phyloP scores from a whole-genome alignment of 2,888 invertebrate genomes.

The Clivina fossor region DNA sequence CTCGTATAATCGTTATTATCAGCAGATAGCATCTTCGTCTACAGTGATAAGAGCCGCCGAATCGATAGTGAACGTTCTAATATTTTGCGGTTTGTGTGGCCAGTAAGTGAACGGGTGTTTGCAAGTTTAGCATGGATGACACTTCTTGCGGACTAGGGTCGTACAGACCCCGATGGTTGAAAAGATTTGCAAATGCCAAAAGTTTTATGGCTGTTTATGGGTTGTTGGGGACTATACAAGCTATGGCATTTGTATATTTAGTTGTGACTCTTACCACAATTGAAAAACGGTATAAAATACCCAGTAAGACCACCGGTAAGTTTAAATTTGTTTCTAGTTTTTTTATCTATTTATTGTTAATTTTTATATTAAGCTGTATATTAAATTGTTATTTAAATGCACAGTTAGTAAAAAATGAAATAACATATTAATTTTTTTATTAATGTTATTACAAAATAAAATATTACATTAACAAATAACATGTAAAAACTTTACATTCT shows the following conservation, averaged over 20 bases:
- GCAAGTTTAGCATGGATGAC: conserved; percentile 52
- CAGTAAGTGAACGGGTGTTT: conserved; percentile 47
- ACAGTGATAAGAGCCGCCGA: too few relatives aligned
- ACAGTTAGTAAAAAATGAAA: too few relatives aligned
- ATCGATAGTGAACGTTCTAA: not conserved
- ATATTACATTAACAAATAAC: too few relatives aligned
- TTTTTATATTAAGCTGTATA: too few relatives aligned
- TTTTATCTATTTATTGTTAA: too few relatives aligned
- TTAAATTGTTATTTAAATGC: too few relatives aligned
- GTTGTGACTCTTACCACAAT: conserved; percentile 66
- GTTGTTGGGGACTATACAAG: conserved; percentile 64
- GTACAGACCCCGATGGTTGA: conserved; percentile 62
- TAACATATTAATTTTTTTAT: too few relatives aligned
- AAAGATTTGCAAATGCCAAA: conserved; percentile 60
- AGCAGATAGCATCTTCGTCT: too few relatives aligned
- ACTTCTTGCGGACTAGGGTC: conserved; percentile 58
- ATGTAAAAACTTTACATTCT: too few relatives aligned
- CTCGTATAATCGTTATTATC: too few relatives aligned
- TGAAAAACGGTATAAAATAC: conserved; percentile 69
- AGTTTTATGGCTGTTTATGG: conserved; percentile 64
- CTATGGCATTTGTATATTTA: conserved; percentile 67
- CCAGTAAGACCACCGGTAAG: conserved; percentile 66
- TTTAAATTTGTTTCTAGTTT: too few relatives aligned
- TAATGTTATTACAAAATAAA: too few relatives aligned
- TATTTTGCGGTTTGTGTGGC: not conserved